Evolutionary conservation across 35 echinoderm and acorn worm genomes (phyloP), one percentile per base, ranked within the genome.

Genomic region (Apostichopus parvimensis): DNA sequence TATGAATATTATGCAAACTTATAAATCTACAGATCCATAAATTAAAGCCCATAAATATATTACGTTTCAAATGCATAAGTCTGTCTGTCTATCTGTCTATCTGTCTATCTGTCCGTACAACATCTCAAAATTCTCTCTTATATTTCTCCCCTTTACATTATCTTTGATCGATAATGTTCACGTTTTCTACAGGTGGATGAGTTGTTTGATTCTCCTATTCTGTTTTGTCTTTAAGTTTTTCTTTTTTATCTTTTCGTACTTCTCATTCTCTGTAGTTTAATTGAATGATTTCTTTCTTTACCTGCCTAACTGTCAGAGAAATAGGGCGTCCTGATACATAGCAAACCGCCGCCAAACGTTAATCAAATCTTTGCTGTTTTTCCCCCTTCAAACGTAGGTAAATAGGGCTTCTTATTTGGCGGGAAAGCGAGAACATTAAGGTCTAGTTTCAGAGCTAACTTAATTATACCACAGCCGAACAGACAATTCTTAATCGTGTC

Each of bases 271-370:
- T 14, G 52, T 25, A 56, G 25, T 58, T 84, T 84, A 84, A 84
- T 84, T 84, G 81, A 84, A 84, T 84, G 81, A 84, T 84, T 84
- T 57, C 53, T 84, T 58, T 60, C 56, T 24, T 14, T 75, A 75
- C 71, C 81, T 22, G 81, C 57, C 81, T 84, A 55, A 58, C 55
- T 59, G 57, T 59, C 57, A 59, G 58, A 59, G 81, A 84, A 84
- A 84, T 84, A 84, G 81, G 81, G 81, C 81, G 57, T 84, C 81
- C 81, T 84, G 81, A 84, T 84, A 59, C 81, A 84, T 23, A 56
- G 81, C 52, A 59, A 68, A 54, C 81, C 55, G 57, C 81, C 55
- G 81, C 52, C 81, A 84, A 84, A 84, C 81, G 55, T 59, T 84
- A 84, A 84, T 84, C 81, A 84, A 84, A 84, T 84, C 54, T 58